Evolutionary conservation across 1,140 invertebrate species (phyloP).

Genomic region (Drosophila hydei): DNA sequence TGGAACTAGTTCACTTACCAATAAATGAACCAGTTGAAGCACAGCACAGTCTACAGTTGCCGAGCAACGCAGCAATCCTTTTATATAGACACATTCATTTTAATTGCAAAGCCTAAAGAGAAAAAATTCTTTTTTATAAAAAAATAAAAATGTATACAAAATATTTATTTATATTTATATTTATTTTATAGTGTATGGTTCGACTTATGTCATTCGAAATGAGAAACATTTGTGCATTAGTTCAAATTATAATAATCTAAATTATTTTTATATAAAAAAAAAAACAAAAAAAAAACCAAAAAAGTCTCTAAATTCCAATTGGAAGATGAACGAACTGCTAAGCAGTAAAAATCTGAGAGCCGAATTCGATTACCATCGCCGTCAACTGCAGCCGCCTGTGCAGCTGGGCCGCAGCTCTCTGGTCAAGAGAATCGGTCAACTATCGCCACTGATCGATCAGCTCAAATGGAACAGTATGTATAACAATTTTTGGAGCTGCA

Average conservation of each 20-base stretch:
- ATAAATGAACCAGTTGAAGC: slow-evolving; percentile 7
- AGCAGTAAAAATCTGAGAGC: not conserved
- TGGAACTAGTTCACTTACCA: slow-evolving; percentile 7
- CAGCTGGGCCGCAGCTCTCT: slow-evolving; percentile 46
- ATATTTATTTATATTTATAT: not conserved
- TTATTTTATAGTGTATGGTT: no score
- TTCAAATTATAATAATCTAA: no score
- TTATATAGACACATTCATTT: not conserved
- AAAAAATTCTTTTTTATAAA: not conserved
- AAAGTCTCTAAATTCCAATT: slow-evolving; percentile 1
- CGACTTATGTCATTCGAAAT: slow-evolving; percentile 1
- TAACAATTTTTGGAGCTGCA: slow-evolving; percentile 55
- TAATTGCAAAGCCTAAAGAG: not conserved
- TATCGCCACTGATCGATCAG: slow-evolving; percentile 24
- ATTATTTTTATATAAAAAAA: no score
- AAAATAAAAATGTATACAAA: no score
- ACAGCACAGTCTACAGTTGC: slow-evolving; percentile 7
- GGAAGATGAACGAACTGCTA: slow-evolving; percentile 28
- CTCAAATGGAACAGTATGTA: slow-evolving; percentile 15
- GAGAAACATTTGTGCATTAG: not conserved
- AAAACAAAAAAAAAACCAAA: not conserved
- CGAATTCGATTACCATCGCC: not conserved
- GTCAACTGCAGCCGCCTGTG: slow-evolving; percentile 1
- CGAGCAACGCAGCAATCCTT: slow-evolving; percentile 12
- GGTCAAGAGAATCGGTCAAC: slow-evolving; percentile 26